These are phyloP conservation scores for Drosophila micromelanica DNA, from an alignment of 1,140 invertebrate species.

Conservation along the genomic window DNA sequence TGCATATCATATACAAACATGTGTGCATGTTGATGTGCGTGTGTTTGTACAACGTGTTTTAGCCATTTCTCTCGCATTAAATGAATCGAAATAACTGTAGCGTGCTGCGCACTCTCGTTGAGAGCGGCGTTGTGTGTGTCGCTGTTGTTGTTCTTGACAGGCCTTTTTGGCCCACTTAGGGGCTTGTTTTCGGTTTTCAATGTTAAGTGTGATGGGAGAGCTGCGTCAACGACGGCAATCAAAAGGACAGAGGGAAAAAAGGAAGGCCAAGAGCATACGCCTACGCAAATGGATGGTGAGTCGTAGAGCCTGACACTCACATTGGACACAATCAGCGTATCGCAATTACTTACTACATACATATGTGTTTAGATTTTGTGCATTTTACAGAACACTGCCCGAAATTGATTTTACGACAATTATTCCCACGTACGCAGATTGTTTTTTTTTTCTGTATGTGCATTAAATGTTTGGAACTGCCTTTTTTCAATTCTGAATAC, in stretches of 20 bases:
- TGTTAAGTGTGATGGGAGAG: slow-evolving; percentile 73
- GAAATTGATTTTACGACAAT: slow-evolving; percentile 33
- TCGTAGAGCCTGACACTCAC: slow-evolving; percentile 1
- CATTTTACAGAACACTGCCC: slow-evolving; percentile 21
- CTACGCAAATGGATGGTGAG: slow-evolving; percentile 25
- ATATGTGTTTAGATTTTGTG: slow-evolving; percentile 52
- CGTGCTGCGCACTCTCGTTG: slow-evolving; percentile 50
- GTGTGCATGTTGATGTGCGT: not conserved
- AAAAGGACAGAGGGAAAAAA: slow-evolving; percentile 11
- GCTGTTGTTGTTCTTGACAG: slow-evolving; percentile 38
- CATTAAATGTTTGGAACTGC: too few species aligned
- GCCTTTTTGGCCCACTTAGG: slow-evolving; percentile 69
- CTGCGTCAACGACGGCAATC: slow-evolving; percentile 29
- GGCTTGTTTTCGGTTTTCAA: slow-evolving; percentile 82
- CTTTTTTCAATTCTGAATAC: too few species aligned
- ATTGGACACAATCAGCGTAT: slow-evolving; percentile 42
- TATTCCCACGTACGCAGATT: not conserved
- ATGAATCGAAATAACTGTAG: not conserved
- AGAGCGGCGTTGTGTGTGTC: slow-evolving; percentile 15
- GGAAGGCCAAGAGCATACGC: slow-evolving; percentile 33
- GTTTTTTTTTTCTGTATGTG: too few species aligned
- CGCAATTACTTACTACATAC: slow-evolving; percentile 56
- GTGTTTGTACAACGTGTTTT: slow-evolving; percentile 14
- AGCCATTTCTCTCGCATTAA: slow-evolving; percentile 4
- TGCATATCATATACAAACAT: slow-evolving; percentile 14